phyloP scores from a whole-genome alignment of 2,113 vertebrate genomes.

The Mohoua ochrocephala region DNA sequence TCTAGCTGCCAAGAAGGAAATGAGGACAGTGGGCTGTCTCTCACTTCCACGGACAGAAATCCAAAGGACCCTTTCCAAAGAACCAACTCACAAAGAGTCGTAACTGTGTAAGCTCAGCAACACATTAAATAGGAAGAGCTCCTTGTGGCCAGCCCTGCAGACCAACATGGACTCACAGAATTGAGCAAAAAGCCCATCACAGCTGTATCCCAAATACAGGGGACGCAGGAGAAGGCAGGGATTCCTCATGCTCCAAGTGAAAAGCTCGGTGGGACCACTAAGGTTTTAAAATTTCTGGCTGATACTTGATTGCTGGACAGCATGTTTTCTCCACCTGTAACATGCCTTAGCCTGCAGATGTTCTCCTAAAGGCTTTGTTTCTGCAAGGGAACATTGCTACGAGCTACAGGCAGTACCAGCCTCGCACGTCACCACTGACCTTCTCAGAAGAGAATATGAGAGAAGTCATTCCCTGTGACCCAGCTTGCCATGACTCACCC shows the following conservation, averaged over 20 bases:
- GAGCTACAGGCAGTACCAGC: background rate
- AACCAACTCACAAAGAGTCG: background rate
- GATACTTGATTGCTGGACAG: background rate
- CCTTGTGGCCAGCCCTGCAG: background rate
- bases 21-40: background rate
- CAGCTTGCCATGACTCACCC: background rate
- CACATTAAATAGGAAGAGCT: background rate
- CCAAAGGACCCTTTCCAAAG: background rate
- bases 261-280: background rate
- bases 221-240: background rate
- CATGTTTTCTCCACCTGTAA: background rate
- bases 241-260: background rate
- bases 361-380: background rate
- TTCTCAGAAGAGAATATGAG: background rate
- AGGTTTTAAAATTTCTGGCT: background rate
- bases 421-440: background rate
- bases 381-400: background rate
- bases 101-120: background rate
- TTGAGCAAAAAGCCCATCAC: background rate
- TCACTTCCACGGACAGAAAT: background rate
- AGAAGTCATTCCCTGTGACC: background rate
- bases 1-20: background rate
- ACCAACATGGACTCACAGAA: background rate
- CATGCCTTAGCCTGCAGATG: background rate
- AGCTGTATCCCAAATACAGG: background rate